Evolutionary conservation across 2,888 invertebrate genomes (phyloP).

Genomic region (Danaus chrysippus): DNA sequence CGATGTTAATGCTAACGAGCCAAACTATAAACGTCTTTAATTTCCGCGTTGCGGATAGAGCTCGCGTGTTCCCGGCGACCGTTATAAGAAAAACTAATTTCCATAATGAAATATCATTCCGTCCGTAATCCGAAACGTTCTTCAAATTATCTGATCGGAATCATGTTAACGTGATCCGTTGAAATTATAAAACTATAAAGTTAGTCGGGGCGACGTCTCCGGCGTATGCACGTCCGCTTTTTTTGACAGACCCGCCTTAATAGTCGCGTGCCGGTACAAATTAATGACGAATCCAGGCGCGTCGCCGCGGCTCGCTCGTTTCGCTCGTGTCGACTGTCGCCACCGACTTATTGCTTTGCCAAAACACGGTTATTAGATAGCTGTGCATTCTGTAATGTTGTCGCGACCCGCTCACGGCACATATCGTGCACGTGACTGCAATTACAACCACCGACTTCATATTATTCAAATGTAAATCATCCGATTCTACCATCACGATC

Average conservation of each 20-base stretch:
- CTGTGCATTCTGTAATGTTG: constrained; percentile 63
- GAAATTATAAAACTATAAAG: constrained; percentile 75
- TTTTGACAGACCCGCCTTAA: constrained; percentile 68
- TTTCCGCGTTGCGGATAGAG: constrained; percentile 48
- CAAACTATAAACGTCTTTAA: constrained; percentile 55
- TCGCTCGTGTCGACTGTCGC: constrained; percentile 46
- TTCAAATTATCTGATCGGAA: constrained; percentile 68
- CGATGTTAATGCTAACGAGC: constrained; percentile 53
- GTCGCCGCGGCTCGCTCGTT: constrained; percentile 73
- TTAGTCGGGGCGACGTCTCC: constrained; percentile 68
- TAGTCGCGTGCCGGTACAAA: constrained; percentile 73
- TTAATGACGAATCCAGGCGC: constrained; percentile 71
- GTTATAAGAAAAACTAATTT: constrained; percentile 76
- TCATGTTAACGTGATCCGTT: constrained; percentile 70
- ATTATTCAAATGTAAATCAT: constrained; percentile 60
- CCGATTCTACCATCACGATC: constrained; percentile 48
- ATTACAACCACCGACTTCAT: constrained; percentile 43
- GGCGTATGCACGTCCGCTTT: constrained; percentile 64
- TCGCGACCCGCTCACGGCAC: constrained; percentile 59
- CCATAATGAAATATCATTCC: constrained; percentile 70
- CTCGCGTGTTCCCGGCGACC: constrained; percentile 67
- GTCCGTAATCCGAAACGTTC: constrained; percentile 49
- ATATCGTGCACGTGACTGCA: constrained; percentile 55
- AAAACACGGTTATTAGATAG: constrained; percentile 75
- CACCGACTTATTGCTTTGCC: constrained; percentile 51